phyloP scores from a whole-genome alignment of 2,888 invertebrate genomes.

The Meliscaeva auricollis region DNA sequence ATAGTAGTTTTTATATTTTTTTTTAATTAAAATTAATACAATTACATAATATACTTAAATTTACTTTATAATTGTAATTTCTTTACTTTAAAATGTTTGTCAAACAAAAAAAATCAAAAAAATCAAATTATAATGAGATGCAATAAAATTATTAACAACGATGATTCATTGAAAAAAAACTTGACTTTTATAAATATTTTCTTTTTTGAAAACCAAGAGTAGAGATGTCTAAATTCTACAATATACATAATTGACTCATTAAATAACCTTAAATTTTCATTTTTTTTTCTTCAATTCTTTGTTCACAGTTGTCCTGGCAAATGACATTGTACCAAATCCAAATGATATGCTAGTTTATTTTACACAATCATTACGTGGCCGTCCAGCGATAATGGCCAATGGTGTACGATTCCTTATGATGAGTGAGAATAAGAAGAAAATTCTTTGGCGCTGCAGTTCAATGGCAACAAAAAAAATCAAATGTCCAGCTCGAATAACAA shows the following conservation, averaged over 20 bases:
- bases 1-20: no score
- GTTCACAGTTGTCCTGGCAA: slow-evolving; percentile 81
- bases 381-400: slow-evolving; percentile 84
- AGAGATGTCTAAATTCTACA: no score
- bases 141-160: slow-evolving; percentile 42
- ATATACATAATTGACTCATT: no score
- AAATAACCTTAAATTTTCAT: slow-evolving; percentile 51
- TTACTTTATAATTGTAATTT: slow-evolving; percentile 30
- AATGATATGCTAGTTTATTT: slow-evolving; percentile 83
- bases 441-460: slow-evolving; percentile 84
- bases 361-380: slow-evolving; percentile 83
- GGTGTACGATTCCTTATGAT: slow-evolving; percentile 84
- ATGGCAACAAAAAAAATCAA: slow-evolving; percentile 84
- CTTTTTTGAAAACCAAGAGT: not conserved
- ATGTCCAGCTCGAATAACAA: slow-evolving; percentile 83
- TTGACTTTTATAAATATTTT: slow-evolving; percentile 1
- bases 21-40: no score
- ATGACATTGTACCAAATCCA: slow-evolving; percentile 82
- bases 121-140: slow-evolving; percentile 14
- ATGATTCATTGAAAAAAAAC: slow-evolving; percentile 17
- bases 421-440: slow-evolving; percentile 84
- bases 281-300: slow-evolving; percentile 37
- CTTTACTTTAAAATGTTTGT: slow-evolving; percentile 43
- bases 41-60: no score
- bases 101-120: slow-evolving; percentile 16